Evolutionary conservation across 2,888 invertebrate genomes (phyloP).

Genomic region (Lacanobia oleracea): DNA sequence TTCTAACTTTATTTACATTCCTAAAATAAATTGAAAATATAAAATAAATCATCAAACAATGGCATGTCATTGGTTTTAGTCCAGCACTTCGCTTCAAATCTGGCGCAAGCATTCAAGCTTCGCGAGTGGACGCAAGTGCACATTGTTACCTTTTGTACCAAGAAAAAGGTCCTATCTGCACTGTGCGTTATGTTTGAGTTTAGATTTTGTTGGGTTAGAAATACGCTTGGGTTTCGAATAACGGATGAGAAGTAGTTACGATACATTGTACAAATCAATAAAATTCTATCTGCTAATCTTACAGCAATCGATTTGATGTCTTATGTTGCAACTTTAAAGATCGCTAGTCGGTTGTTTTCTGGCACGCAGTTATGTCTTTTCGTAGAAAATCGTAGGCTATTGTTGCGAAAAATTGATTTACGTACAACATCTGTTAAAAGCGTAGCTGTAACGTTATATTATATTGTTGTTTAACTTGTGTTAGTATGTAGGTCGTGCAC

Average conservation of each 20-base stretch:
- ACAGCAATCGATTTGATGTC: slow-evolving; percentile 46
- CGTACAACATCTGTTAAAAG: slow-evolving; percentile 85
- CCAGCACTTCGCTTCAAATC: slow-evolving; percentile 80
- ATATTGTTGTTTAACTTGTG: slow-evolving; percentile 73
- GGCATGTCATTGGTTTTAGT: slow-evolving; percentile 76
- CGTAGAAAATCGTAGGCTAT: slow-evolving; percentile 67
- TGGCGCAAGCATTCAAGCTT: slow-evolving; percentile 84
- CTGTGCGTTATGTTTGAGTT: not conserved
- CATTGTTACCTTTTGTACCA: slow-evolving; percentile 79
- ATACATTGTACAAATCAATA: slow-evolving; percentile 27
- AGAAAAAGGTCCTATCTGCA: slow-evolving; percentile 57
- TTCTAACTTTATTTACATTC: not conserved
- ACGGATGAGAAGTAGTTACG: not conserved
- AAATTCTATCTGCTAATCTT: slow-evolving; percentile 58
- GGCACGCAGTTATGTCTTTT: slow-evolving; percentile 51
- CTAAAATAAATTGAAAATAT: slow-evolving; percentile 18
- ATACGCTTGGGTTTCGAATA: slow-evolving; percentile 29
- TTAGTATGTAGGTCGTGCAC: slow-evolving; percentile 70
- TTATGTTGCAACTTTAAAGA: slow-evolving; percentile 54
- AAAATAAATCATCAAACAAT: slow-evolving; percentile 61
- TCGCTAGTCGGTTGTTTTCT: slow-evolving; percentile 42
- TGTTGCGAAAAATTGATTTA: slow-evolving; percentile 90
- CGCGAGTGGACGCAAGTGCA: slow-evolving; percentile 84
- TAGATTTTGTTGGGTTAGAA: fast-evolving
- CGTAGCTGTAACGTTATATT: slow-evolving; percentile 71